A percentile compares a stretch with the other conserved stretches of the same genome.
Conservation (phyloP, 2,113 vertebrate genomes). For the Furnarius figulus region DNA sequence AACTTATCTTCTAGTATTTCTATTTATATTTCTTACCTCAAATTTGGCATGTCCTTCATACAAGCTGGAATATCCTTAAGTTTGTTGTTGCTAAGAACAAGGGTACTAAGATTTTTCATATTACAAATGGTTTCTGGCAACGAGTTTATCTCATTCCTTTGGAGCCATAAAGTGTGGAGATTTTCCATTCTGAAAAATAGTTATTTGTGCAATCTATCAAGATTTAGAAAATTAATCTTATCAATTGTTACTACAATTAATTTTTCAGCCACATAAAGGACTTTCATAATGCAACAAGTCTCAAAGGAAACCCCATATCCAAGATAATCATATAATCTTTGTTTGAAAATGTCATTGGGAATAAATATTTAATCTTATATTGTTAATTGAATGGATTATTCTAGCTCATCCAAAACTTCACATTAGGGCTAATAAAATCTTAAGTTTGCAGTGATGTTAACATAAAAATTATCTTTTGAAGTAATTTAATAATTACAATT, state of each 20-base stretch:
- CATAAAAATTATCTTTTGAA: not conserved
- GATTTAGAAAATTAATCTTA: not conserved
- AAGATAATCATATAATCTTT: not conserved
- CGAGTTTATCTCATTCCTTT: constrained; percentile 85
- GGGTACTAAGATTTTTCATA: constrained; percentile 85
- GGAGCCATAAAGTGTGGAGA: constrained; percentile 93
- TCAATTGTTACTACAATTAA: not conserved
- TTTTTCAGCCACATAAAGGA: not conserved
- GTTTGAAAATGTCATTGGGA: not conserved
- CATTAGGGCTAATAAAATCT: not conserved
- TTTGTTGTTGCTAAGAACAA: constrained; percentile 90
- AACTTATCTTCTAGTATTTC: not conserved
- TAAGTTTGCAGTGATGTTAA: not conserved
- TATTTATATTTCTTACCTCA: constrained; percentile 76
- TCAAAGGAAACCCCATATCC: not conserved
- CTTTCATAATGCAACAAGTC: not conserved
- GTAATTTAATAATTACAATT: not conserved
- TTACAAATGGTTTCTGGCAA: constrained; percentile 86
- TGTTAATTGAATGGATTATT: not conserved
- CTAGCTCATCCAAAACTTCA: not conserved
- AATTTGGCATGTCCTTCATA: constrained; percentile 87
- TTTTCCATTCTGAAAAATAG: constrained; percentile 84
- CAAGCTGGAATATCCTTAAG: constrained; percentile 85
- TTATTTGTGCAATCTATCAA: not conserved
- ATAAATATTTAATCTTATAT: not conserved